Evolutionary conservation across 2,797 vertebrate species (phyloP), one percentile per base, ranked within the genome.

Genomic region (Catharus ustulatus): DNA sequence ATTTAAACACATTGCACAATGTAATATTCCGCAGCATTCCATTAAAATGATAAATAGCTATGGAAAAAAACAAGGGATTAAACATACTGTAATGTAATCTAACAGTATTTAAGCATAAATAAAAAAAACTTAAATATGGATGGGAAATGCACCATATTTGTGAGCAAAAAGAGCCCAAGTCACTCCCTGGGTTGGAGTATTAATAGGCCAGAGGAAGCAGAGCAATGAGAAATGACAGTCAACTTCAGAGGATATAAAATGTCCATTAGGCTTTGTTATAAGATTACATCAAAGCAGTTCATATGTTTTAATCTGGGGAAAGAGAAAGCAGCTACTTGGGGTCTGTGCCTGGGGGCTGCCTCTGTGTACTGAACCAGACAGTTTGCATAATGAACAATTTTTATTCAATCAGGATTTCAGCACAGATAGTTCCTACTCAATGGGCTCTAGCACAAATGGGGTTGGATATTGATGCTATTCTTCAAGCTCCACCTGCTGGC

Each of bases 1-100:
- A 96, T 97, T 98, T 97, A 97, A 98, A 97, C 97, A 97, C 96
- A 95, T 96, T 97, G 97, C 96, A 96, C 98, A 97, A 97, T 96
- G 96, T 94, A 96, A 97, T 97, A 97, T 97, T 97, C 93, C 61
- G 80, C 94, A 96, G 96, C 95, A 78, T 97, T 97, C 97, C 95
- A 98, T 98, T 98, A 98, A 97, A 96, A 95, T 98, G 97, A 98
- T 96, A 97, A 97, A 98, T 97, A 96, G 97, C 89, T 42, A 64
- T n/a, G 52, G 51, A 77, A 78, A 87, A 48, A 85, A 92, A 91
- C 94, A 96, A 95, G 96, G 96, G 97, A 97, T 97, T 97, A 97
- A 98, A 96, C 91, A 95, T 93, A 92, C 88, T 93, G 92, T 94
- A 94, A 96, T 94, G 90, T 86, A 91, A 94, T 80, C 73, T 93